These are phyloP conservation scores for Machimus rusticus DNA, from an alignment of 2,888 invertebrate genomes.

Conservation along the genomic window DNA sequence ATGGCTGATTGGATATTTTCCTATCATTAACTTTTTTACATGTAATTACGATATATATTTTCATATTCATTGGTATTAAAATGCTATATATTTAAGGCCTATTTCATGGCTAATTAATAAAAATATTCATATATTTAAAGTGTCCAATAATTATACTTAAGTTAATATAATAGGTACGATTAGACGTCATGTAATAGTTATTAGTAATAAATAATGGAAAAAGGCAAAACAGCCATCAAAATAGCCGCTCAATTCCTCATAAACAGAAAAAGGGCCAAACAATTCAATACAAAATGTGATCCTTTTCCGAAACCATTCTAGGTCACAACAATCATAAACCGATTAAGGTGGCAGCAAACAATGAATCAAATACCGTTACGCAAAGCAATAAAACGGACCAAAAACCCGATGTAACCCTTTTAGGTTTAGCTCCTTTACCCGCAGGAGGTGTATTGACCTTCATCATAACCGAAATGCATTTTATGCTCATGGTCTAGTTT, in stretches of 20 bases:
- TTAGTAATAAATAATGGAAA: neutral
- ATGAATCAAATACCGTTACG: slow-evolving; percentile 38
- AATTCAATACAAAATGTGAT: neutral
- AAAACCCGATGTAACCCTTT: neutral
- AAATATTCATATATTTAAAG: too few relatives aligned
- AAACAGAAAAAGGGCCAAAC: neutral
- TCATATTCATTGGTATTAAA: too few relatives aligned
- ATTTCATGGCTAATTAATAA: too few relatives aligned
- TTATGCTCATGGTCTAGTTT: slow-evolving; percentile 22
- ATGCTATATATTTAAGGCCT: too few relatives aligned
- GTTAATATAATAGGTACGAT: too few relatives aligned
- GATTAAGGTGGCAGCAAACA: neutral
- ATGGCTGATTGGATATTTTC: too few relatives aligned
- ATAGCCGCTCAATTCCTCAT: neutral
- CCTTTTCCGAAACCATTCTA: neutral
- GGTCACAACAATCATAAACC: slow-evolving; percentile 34
- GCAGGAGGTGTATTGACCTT: slow-evolving; percentile 30
- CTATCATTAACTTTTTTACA: too few relatives aligned
- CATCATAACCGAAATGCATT: neutral
- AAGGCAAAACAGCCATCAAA: neutral
- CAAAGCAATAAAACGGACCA: neutral
- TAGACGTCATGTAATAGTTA: neutral
- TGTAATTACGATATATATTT: too few relatives aligned
- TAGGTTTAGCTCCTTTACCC: neutral
- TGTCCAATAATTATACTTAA: too few relatives aligned